These are phyloP conservation scores for Cephus sareptanus DNA, from an alignment of 2,888 invertebrate genomes.

Conservation along the genomic window DNA sequence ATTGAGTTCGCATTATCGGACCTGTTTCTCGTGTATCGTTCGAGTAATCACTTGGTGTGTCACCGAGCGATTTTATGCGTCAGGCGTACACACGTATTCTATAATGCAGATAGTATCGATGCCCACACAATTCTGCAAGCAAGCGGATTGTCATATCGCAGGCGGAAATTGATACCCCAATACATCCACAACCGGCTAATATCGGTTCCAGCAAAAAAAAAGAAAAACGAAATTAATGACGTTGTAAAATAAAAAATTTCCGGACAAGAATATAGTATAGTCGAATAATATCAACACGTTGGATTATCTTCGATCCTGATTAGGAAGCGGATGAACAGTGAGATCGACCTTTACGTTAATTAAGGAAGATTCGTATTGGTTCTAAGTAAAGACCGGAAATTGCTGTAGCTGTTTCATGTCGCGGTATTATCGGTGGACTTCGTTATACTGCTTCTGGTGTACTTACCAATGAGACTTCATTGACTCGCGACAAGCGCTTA, in stretches of 20 bases:
- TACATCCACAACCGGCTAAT: not conserved
- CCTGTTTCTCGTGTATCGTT: slow-evolving; percentile 15
- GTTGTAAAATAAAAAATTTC: not conserved
- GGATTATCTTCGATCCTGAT: not conserved
- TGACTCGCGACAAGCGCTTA: not conserved
- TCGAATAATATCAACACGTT: not conserved
- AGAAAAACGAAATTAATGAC: not conserved
- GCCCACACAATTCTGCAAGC: slow-evolving; percentile 15
- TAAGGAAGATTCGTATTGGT: not conserved
- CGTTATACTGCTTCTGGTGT: not conserved
- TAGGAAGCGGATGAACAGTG: not conserved
- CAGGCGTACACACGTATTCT: slow-evolving; percentile 16
- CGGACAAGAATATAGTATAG: not conserved
- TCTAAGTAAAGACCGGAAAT: not conserved
- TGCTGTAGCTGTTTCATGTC: not conserved
- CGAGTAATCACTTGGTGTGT: slow-evolving; percentile 5
- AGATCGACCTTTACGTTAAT: not conserved
- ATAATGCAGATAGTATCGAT: slow-evolving; percentile 20
- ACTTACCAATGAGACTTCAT: not conserved
- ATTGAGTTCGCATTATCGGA: slow-evolving; percentile 10
- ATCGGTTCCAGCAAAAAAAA: not conserved
- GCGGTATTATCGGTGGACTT: not conserved
- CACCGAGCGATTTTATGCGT: slow-evolving; percentile 16
- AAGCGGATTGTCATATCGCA: slow-evolving; percentile 17
- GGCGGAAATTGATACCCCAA: slow-evolving; percentile 11